Base-by-base conservation (phyloP, 92 coral and sea anemone species). In the Zoanthus gigantus region DNA sequence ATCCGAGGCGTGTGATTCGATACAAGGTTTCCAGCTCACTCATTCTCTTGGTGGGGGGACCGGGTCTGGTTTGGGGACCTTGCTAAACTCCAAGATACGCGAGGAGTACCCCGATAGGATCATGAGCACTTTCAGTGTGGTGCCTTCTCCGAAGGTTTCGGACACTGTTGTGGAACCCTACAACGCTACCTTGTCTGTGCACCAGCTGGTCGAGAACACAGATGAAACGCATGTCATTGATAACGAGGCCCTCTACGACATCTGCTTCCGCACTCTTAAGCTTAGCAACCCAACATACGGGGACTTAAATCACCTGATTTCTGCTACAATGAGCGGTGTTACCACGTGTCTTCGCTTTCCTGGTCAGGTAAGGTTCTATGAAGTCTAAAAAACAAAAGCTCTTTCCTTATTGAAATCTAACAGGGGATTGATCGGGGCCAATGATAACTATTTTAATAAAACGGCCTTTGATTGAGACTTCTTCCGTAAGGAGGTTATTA, bases 31-130 rank as follows among this genome's bases (percentile, higher is more conserved):
- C 85, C 98, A 96, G 73, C 92, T 96, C 28, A 96, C 98, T 18
- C 98, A 96, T 66, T 96, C 98, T 81, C 97, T 96, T 60, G 98
- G 98, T 80, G 98, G 98, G 72, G 98, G 98, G 31, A 95, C 98
- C 56, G 98, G 98, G 65, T 94, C 98, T 58, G 98, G 98, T 44
- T 88, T 95, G 93, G 98, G 98, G 8, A 95, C 98, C 60, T 82
- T 95, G 31, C 89, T 95, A 8, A 90, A 94, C 81, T 95, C 98
- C 4, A 95, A 95, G 87, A 94, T 95, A 44, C 97, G 98, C 50
- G 98, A 96, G 46, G 98, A 96, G 78, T 96, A 92, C 80, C 98
- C 98, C 1, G 98, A 96, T 71, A 91, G 98, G 87, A 94, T 96
- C 8, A 94, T 96, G 97, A 87, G 91, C 61, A 88, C 98, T 48